Evolutionary conservation across 1,140 invertebrate genomes (phyloP).

Genomic region (Conus betulinus): DNA sequence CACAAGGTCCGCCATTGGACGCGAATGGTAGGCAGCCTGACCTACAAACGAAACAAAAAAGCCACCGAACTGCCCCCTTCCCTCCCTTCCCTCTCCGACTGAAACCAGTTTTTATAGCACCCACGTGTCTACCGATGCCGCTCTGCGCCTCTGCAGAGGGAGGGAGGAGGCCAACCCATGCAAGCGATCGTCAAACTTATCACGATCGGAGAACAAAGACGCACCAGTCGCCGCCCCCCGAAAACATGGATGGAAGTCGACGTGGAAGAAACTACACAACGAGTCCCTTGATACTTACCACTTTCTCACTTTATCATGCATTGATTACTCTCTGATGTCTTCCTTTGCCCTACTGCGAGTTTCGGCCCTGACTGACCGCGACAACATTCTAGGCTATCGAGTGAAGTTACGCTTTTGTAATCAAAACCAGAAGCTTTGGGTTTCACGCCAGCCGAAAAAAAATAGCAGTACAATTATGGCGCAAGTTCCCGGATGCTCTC

Average conservation of each 20-base stretch:
- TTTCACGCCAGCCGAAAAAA: slow-evolving; percentile 15
- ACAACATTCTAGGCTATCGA: slow-evolving; percentile 82
- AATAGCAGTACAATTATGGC: slow-evolving; percentile 46
- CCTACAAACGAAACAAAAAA: slow-evolving; percentile 25
- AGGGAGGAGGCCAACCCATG: slow-evolving; percentile 3
- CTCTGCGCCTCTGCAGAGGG: slow-evolving; percentile 9
- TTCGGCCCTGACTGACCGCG: slow-evolving; percentile 93
- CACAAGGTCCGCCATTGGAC: neutral
- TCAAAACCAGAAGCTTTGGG: slow-evolving; percentile 31
- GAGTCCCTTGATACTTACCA: slow-evolving; percentile 84
- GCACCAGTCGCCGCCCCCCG: neutral
- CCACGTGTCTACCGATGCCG: slow-evolving; percentile 32
- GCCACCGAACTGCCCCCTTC: slow-evolving; percentile 9
- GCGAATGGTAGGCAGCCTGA: neutral
- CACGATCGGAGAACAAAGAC: slow-evolving; percentile 38
- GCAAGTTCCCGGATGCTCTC: slow-evolving; percentile 45
- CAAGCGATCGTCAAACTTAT: slow-evolving; percentile 30
- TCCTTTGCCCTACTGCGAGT: slow-evolving; percentile 98
- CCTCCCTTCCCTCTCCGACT: neutral
- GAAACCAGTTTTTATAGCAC: slow-evolving; percentile 22
- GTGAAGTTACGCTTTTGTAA: slow-evolving; percentile 45
- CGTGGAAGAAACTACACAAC: slow-evolving; percentile 23
- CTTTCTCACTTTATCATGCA: slow-evolving; percentile 96
- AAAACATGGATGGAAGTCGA: slow-evolving; percentile 14
- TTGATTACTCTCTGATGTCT: slow-evolving; percentile 98